Percentiles rank a stretch among this genome's conserved stretches.
Evolutionary conservation across 2,113 vertebrate species (phyloP).

Genomic region (Pluvianellus socialis): DNA sequence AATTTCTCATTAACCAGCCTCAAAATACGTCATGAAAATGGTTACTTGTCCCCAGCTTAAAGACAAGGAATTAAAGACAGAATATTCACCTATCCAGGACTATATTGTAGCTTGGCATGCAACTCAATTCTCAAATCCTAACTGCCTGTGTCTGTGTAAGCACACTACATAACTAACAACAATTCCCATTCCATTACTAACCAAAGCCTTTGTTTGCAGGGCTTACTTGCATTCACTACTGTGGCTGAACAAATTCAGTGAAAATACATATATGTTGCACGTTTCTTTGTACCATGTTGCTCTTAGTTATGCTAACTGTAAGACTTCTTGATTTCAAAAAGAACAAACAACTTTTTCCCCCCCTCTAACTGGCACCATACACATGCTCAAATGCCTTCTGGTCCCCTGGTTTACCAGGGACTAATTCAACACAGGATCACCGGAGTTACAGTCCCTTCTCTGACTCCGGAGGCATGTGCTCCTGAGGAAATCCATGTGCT

Average conservation of each 20-base stretch:
- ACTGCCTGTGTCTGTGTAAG: neutral
- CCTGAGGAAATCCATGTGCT: neutral
- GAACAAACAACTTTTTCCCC: neutral
- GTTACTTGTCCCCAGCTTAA: neutral
- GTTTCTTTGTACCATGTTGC: neutral
- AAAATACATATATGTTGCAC: neutral
- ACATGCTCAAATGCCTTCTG: neutral
- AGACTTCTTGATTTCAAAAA: neutral
- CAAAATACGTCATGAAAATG: neutral
- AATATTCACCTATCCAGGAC: neutral
- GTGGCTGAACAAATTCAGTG: neutral
- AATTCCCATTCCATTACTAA: neutral
- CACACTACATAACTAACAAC: neutral
- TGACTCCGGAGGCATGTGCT: neutral
- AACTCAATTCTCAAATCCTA: neutral
- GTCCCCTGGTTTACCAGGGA: neutral
- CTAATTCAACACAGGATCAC: neutral
- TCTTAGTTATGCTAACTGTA: neutral
- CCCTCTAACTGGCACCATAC: neutral
- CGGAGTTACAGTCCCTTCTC: neutral
- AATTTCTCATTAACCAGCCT: neutral
- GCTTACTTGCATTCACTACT: neutral
- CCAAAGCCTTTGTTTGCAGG: neutral
- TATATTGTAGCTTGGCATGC: neutral
- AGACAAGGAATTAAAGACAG: neutral